Base-by-base conservation (phyloP, 2,888 invertebrate genomes). In the Psococerastis gibbosa region DNA sequence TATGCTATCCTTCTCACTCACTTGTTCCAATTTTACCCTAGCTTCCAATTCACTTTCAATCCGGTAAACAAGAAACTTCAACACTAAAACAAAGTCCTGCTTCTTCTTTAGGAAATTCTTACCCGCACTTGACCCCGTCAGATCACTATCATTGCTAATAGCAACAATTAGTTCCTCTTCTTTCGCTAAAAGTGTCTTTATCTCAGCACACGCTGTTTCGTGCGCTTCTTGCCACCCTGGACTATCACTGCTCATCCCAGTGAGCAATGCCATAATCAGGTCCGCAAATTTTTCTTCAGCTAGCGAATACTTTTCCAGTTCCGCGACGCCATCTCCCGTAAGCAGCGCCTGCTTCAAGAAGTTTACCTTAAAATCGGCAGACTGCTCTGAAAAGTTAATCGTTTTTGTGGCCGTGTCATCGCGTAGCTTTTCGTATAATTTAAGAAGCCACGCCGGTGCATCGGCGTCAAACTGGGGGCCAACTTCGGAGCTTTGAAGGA, bases 351-450 rank as follows among this genome's bases (percentile, higher is more conserved):
- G 6, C 27, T 6, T 27, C 27, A 27, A 6, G 27, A 9, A 27
- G 11, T 27, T 27, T 27, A 27, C 27, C 8, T 27, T 6, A 11
- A 6, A 9, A 9, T 11, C 11, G 6, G 27, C 27, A 27, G 27
- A 6, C 11, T 27, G 8, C 11, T 27, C 27, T n/a, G n/a, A n/a
- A n/a, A n/a, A n/a, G n/a, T n/a, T n/a, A n/a, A n/a, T n/a, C n/a
- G 15, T 33, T 33, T 33, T 33, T 3, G 6, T 9, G 33, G 15
- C 17, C n/a, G 15, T 22, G 20, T 38, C 22, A 20, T 5, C 38
- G 18, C 8, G 17, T 38, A 38, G n/a, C 20, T 38, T 38, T 20
- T 20, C 38, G 38, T 38, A 38, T 18, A 38, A 16, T 38, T 38
- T 38, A 18, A 38, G 5, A 5, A 38, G 22, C 38, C 38, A 38